phyloP scores from a whole-genome alignment of 2,113 vertebrate genomes.

The Aviceda subcristata region DNA sequence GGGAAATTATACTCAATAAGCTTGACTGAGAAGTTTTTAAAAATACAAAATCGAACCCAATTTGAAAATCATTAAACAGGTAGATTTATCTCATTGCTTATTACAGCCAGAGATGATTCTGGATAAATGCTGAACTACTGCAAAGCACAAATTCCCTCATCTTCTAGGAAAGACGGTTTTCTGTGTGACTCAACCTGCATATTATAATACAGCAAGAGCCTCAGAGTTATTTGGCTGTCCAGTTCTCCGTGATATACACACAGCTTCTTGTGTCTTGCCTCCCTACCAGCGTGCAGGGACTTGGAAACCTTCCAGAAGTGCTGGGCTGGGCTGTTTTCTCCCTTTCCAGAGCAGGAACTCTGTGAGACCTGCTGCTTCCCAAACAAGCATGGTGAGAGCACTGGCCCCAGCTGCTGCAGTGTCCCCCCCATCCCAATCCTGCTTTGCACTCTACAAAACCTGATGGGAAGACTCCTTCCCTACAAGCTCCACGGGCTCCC shows the following conservation, averaged over 20 bases:
- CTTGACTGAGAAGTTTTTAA: not conserved
- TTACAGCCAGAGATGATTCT: not conserved
- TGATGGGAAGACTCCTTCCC: not conserved
- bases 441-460: not conserved
- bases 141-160: not conserved
- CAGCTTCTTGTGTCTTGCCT: not conserved
- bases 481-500: not conserved
- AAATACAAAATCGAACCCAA: not conserved
- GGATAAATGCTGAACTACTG: not conserved
- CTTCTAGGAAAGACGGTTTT: not conserved
- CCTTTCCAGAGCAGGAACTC: not conserved
- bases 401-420: not conserved
- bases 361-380: not conserved
- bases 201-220: not conserved
- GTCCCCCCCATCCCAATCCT: rapidly evolving
- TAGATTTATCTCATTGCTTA: not conserved
- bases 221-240: not conserved
- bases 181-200: not conserved
- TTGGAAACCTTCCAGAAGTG: not conserved
- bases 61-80: not conserved
- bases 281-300: not conserved
- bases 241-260: rapidly evolving
- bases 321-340: not conserved
- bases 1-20: not conserved
- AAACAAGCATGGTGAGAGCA: not conserved